A percentile compares a stretch with the other conserved stretches of the same genome.
Conservation (phyloP, 2,888 invertebrate genomes). For the Folsomia candida region DNA sequence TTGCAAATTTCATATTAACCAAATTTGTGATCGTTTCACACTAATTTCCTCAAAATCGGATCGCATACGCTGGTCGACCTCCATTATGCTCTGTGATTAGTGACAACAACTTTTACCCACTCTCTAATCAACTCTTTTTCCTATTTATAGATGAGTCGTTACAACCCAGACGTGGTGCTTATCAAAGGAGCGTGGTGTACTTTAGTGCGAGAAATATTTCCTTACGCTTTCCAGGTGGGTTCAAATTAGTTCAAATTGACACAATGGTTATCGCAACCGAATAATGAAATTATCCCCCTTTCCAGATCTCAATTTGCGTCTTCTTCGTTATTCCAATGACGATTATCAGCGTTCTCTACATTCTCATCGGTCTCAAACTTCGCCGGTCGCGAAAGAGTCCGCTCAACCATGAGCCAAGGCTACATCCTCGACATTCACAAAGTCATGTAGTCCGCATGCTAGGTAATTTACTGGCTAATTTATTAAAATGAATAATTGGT, state of each 20-base stretch:
- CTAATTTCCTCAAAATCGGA: too few relatives aligned
- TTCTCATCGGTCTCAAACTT: constrained; percentile 71
- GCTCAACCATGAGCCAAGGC: constrained; percentile 40
- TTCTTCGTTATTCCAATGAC: constrained; percentile 87
- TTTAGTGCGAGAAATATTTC: constrained; percentile 43
- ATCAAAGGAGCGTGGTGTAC: constrained; percentile 48
- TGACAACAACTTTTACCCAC: too few relatives aligned
- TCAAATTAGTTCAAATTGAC: too few relatives aligned
- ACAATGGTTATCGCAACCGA: too few relatives aligned
- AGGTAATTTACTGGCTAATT: constrained; percentile 33
- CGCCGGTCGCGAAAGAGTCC: constrained; percentile 58
- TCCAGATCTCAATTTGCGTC: constrained; percentile 60
- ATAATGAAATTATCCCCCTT: too few relatives aligned
- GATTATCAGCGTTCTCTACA: constrained; percentile 76
- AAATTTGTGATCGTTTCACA: too few relatives aligned
- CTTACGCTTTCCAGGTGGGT: constrained; percentile 49
- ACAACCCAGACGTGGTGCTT: constrained; percentile 16
- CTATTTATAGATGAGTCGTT: constrained; percentile 30
- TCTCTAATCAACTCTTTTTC: too few relatives aligned
- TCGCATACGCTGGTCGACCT: too few relatives aligned
- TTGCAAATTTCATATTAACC: too few relatives aligned
- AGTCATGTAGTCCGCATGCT: constrained; percentile 50
- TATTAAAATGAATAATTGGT: not conserved
- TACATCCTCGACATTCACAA: constrained; percentile 46
- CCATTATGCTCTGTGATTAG: too few relatives aligned